Evolutionary conservation across 64 coral and sea anemone species (phyloP).

Genomic region (Montipora efflorescens): DNA sequence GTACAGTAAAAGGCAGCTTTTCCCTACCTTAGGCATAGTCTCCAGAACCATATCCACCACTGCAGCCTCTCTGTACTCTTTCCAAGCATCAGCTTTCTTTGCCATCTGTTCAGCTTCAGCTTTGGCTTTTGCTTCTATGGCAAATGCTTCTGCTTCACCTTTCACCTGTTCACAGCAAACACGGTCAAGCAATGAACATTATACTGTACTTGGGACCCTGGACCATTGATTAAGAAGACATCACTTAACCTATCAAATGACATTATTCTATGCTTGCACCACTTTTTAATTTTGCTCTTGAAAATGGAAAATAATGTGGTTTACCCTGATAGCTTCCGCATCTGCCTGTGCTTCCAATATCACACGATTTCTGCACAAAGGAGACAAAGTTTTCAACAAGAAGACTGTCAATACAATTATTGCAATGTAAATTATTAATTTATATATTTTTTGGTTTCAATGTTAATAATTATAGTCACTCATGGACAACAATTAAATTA

Average conservation of each 20-base stretch:
- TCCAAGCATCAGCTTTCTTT: slow-evolving; percentile 99
- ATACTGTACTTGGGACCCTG: neutral
- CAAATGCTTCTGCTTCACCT: slow-evolving; percentile 96
- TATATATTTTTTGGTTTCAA: no score
- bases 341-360: slow-evolving; percentile 93
- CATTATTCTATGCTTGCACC: no score
- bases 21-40: slow-evolving; percentile 93
- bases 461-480: no score
- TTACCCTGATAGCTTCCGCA: slow-evolving; percentile 86
- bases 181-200: neutral
- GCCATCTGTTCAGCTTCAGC: slow-evolving; percentile 99
- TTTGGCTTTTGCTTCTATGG: slow-evolving; percentile 97
- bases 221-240: neutral
- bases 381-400: neutral
- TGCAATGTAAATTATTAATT: no score
- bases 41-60: slow-evolving; percentile 99
- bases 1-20: no score
- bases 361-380: slow-evolving; percentile 75
- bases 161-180: slow-evolving; percentile 75
- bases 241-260: no score
- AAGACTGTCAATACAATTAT: no score
- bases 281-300: no score
- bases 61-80: slow-evolving; percentile 96
- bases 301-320: neutral
- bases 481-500: no score